Evolutionary conservation across 2,113 vertebrate genomes (phyloP).

Genomic region (Vanacampus margaritifer): DNA sequence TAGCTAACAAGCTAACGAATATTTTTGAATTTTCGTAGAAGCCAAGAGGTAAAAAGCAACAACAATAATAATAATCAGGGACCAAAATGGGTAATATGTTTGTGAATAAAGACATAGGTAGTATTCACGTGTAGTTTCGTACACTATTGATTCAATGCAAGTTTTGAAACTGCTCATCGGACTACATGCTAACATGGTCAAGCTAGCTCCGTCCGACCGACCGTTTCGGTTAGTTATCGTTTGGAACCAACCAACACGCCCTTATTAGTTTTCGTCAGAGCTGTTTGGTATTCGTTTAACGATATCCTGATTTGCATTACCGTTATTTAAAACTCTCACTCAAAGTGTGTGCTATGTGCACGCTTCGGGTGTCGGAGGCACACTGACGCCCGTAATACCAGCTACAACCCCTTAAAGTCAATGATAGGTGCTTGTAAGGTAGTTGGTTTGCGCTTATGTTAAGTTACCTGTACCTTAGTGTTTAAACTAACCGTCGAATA

Average conservation of each 20-base stretch:
- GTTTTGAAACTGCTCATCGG: slow-evolving; percentile 23
- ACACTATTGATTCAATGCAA: not conserved
- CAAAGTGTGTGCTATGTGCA: not conserved
- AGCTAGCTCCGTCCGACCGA: slow-evolving; percentile 4
- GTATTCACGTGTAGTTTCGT: not conserved
- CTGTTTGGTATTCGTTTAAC: not conserved
- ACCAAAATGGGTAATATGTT: fast-evolving
- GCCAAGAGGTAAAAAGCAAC: not conserved
- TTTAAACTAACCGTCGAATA: not conserved
- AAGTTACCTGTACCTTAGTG: not conserved
- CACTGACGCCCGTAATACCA: not conserved
- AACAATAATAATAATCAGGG: not conserved
- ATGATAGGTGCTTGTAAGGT: slow-evolving; percentile 5
- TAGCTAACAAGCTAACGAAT: slow-evolving; percentile 48
- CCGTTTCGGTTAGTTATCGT: slow-evolving; percentile 16
- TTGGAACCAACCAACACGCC: slow-evolving; percentile 12
- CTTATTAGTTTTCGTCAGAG: not conserved
- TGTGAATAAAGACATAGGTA: not conserved
- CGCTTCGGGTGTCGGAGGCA: not conserved
- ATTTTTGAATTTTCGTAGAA: not conserved
- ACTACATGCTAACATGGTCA: slow-evolving; percentile 39
- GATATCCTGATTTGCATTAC: not conserved
- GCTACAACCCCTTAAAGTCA: slow-evolving; percentile 12
- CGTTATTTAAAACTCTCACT: not conserved
- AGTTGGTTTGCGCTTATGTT: not conserved